Conservation (phyloP, 2,888 invertebrate species). For the Torymus aiolomorphi region DNA sequence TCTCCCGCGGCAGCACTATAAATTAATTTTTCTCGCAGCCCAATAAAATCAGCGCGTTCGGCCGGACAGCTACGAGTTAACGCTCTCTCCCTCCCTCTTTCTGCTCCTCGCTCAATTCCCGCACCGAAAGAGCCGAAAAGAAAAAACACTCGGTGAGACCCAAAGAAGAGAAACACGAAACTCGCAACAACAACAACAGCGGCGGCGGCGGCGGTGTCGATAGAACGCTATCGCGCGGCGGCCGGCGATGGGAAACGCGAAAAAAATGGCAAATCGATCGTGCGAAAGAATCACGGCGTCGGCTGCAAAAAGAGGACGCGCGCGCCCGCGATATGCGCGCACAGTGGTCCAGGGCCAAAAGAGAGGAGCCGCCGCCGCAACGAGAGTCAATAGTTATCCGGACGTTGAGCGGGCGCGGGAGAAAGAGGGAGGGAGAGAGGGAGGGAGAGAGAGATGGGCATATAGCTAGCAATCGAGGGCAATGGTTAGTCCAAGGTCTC, state of each 20-base stretch:
- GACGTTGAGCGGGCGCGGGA: slow-evolving; percentile 58
- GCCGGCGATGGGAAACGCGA: slow-evolving; percentile 4
- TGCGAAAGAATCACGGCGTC: slow-evolving; percentile 38
- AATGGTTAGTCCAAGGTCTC: slow-evolving; percentile 75
- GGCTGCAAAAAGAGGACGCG: slow-evolving; percentile 27
- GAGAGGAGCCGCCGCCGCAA: slow-evolving; percentile 31
- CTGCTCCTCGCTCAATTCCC: no score
- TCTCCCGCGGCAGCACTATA: not conserved
- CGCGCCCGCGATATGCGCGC: slow-evolving; percentile 31
- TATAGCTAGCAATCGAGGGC: slow-evolving; percentile 74
- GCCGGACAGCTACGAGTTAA: no score
- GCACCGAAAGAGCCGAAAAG: no score
- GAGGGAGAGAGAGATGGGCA: slow-evolving; percentile 49
- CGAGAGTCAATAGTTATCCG: slow-evolving; percentile 67
- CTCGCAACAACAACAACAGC: slow-evolving; percentile 18
- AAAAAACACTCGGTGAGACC: not conserved
- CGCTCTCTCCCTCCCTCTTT: no score
- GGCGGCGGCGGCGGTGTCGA: not conserved
- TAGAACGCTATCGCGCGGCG: not conserved
- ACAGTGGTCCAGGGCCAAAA: slow-evolving; percentile 38
- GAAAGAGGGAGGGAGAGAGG: no score
- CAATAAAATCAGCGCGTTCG: not conserved
- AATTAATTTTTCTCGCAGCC: not conserved
- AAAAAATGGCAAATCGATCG: slow-evolving; percentile 55
- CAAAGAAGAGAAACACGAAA: not conserved